Evolutionary conservation across 2,797 vertebrate genomes (phyloP), one percentile per base, ranked within the genome.

Genomic region (Characodon lateralis): DNA sequence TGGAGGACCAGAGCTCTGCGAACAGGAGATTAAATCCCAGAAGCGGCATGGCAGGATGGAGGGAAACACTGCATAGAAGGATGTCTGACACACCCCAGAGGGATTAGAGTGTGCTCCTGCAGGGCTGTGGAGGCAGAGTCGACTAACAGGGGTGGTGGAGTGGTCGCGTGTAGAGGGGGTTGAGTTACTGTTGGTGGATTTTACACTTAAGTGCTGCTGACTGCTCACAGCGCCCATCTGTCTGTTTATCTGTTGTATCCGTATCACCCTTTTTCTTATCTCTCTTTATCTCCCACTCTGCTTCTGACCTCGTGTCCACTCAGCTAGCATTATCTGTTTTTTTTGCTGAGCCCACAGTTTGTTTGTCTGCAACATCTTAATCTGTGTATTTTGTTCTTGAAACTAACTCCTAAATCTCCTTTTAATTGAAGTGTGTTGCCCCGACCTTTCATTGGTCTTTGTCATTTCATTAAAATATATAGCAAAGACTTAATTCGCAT

Each of bases 141-240:
- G 73, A 85, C 83, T 68, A 79, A 83, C 82, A 39, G 85, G 85
- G 87, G 91, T 87, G 78, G 84, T 84, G 82, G 83, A 84, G 68
- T 85, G 80, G 78, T 82, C 61, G 76, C 74, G 73, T 51, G 61
- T 72, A 78, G 84, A 51, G 73, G 78, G 79, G 85, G 71, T 73
- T 48, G 84, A 81, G 74, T 82, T 84, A 75, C 81, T 80, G 84
- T 91, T 83, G 26, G 84, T 86, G 87, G 88, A 81, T 89, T 92
- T 92, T 89, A 88, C 83, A 85, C 87, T 91, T 91, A 91, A 92
- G 93, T 90, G 90, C 85, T 89, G 88, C 93, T 90, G 90, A 93
- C 89, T 92, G 86, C 90, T 93, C 91, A 90, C 86, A 82, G 61
- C 79, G 91, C 77, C 94, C 92, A 93, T 94, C 91, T 93, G 92